These are phyloP conservation scores for Indicator indicator DNA, from an alignment of 2,113 vertebrate genomes.

Conservation along the genomic window DNA sequence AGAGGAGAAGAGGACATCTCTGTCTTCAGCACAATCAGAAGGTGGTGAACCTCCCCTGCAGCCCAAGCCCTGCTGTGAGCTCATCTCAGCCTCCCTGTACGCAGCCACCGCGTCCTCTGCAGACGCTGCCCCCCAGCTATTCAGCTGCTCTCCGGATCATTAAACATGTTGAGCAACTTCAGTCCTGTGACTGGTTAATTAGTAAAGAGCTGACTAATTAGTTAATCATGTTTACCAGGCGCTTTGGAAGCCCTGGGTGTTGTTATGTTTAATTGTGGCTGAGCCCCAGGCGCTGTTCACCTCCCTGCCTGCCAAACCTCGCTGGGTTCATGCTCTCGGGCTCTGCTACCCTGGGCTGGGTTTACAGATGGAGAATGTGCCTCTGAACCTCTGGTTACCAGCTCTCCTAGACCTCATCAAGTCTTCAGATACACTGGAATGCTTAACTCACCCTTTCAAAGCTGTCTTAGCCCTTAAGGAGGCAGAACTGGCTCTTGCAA, in stretches of 20 bases:
- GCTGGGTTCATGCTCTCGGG: neutral
- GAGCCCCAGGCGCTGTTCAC: neutral
- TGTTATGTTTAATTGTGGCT: slow-evolving; percentile 44
- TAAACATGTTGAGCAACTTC: slow-evolving; percentile 54
- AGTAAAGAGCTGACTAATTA: slow-evolving; percentile 69
- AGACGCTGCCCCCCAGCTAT: slow-evolving; percentile 11
- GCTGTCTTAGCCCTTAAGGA: neutral
- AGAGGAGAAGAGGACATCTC: neutral
- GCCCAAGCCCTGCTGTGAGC: neutral
- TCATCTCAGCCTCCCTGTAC: neutral
- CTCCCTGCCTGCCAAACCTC: neutral
- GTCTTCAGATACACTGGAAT: neutral
- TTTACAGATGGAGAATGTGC: neutral
- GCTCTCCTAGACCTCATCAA: neutral
- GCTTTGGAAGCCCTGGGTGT: slow-evolving; percentile 47
- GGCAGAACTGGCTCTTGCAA: neutral
- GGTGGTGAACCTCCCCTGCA: neutral
- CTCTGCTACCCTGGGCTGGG: neutral
- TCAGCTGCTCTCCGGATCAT: slow-evolving; percentile 57
- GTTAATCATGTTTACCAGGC: slow-evolving; percentile 57
- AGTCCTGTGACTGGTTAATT: slow-evolving; percentile 66
- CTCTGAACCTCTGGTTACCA: neutral
- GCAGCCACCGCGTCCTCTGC: neutral
- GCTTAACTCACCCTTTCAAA: neutral
- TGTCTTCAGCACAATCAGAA: too few relatives aligned